Base-by-base conservation (phyloP, 2,797 vertebrate species). In the Schizopygopsis malacanthus region DNA sequence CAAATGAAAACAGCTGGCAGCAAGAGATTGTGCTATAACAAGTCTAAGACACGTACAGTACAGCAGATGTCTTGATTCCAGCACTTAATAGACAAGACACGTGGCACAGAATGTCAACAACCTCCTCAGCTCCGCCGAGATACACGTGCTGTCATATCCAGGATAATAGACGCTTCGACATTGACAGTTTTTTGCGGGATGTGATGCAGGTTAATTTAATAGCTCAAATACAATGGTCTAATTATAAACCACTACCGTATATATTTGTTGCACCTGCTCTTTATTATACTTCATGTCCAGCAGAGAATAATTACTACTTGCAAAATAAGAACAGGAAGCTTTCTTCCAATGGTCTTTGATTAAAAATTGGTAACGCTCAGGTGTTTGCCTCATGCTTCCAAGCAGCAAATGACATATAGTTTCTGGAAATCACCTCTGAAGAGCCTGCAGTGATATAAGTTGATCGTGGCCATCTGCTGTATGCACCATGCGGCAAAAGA, bases 1-100 rank as follows among this genome's bases (percentile, higher is more conserved):
- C 89, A 91, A 90, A 92, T 88, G 77, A 78, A 88, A 91, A 91
- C 91, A 93, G 91, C 92, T 93, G 92, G 91, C 85, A 86, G 50
- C 65, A 79, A 89, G 80, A 80, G 79, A 92, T 91, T 90, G 84
- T 45, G 50, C 86, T 87, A 78, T 80, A 70, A 80, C 83, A 77
- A 88, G 90, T 90, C 84, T 85, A 91, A 86, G 80, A 88, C 88
- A 87, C 84, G 87, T 85, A 88, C 83, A 5, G 61, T 72, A 80
- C 22, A 89, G 85, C 90, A 90, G 88, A 87, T 92, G 91, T 90
- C 89, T 84, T 83, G 79, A 85, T 89, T 88, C 41, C 61, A 69
- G 33, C 82, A 70, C 73, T 75, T 78, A 69, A 84, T 56, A 84
- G 82, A 83, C 81, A 71, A 71, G 83, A 61, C 75, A 85, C 25